Evolutionary conservation across 2,888 invertebrate genomes (phyloP).

Genomic region (Scaptomyza reducta): DNA sequence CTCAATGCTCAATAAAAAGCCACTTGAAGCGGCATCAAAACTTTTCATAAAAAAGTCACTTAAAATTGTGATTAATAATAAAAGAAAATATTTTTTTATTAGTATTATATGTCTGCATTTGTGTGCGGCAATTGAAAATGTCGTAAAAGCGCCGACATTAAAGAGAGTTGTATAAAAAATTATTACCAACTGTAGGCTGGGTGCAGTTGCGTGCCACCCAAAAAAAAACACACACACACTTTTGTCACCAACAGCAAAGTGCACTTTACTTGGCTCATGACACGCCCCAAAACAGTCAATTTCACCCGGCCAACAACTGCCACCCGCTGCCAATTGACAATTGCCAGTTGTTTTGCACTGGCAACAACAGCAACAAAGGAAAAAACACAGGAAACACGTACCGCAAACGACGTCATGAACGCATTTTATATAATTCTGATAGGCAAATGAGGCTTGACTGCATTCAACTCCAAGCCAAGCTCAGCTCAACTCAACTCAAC

Average conservation of each 20-base stretch:
- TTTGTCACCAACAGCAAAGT: constrained; percentile 58
- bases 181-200: constrained; percentile 34
- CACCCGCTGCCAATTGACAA: constrained; percentile 25
- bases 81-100: constrained; percentile 45
- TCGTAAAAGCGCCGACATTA: constrained; percentile 54
- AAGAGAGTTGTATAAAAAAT: constrained; percentile 49
- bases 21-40: constrained; percentile 67
- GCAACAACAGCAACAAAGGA: not conserved
- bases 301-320: constrained; percentile 6
- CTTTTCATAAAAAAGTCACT: constrained; percentile 57
- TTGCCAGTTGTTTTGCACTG: constrained; percentile 39
- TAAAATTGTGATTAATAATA: constrained; percentile 64
- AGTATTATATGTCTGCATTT: constrained; percentile 55
- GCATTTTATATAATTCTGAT: constrained; percentile 75
- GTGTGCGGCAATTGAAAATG: constrained; percentile 56
- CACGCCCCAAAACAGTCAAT: constrained; percentile 39
- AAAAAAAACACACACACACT: constrained; percentile 2
- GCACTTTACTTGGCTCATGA: constrained; percentile 54
- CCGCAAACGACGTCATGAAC: constrained; percentile 62
- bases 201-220: constrained; percentile 56
- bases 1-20: constrained; percentile 71
- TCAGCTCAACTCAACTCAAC: not conserved
- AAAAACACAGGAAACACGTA: constrained; percentile 71
- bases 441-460: constrained; percentile 74
- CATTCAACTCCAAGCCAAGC: constrained; percentile 15